A percentile compares a stretch with the other conserved stretches of the same genome.
These are phyloP conservation scores for Todus mexicanus DNA, from an alignment of 2,797 vertebrate species.

Conservation along the genomic window DNA sequence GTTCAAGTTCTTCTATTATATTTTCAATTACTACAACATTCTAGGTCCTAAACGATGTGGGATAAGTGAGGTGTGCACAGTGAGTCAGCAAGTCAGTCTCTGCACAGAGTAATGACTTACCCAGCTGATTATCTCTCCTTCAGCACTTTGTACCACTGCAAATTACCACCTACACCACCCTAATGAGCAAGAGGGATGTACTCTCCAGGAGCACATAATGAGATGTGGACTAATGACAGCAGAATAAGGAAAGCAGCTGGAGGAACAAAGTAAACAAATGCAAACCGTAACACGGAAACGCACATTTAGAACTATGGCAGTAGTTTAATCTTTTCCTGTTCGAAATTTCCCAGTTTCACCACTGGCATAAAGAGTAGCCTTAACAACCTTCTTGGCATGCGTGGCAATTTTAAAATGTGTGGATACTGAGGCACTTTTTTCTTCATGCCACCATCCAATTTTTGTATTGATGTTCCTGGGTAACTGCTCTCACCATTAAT, in stretches of 20 bases:
- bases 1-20: neutral
- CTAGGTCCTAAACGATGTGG: neutral
- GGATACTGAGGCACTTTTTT: neutral
- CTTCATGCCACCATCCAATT: neutral
- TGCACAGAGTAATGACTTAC: neutral
- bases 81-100: neutral
- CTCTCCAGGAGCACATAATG: neutral
- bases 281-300: neutral
- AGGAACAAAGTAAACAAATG: neutral
- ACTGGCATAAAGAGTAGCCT: neutral
- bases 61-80: neutral
- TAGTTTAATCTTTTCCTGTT: neutral
- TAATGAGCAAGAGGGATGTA: constrained; percentile 29
- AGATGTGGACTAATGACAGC: neutral
- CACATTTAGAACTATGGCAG: neutral
- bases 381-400: neutral
- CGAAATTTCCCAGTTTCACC: neutral
- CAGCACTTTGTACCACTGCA: neutral
- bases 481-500: neutral
- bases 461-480: neutral
- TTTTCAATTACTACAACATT: neutral
- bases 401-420: neutral
- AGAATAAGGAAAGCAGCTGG: neutral
- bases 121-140: constrained; percentile 28
- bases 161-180: constrained; percentile 19